These are phyloP conservation scores for Volucella zonaria DNA, from an alignment of 2,888 invertebrate genomes.

Conservation along the genomic window DNA sequence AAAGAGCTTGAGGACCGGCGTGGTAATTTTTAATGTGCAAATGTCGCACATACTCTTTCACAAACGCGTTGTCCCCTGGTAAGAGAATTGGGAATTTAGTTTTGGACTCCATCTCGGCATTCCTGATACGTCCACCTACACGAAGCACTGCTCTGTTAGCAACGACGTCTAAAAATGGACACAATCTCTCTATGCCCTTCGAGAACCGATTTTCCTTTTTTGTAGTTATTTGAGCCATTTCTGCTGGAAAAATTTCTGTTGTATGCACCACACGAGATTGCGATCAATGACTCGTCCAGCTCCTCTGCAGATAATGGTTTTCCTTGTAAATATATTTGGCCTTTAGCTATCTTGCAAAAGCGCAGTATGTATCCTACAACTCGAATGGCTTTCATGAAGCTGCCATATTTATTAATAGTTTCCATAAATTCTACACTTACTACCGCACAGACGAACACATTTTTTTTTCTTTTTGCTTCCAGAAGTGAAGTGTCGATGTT, in stretches of 20 bases:
- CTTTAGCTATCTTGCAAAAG: too few relatives aligned
- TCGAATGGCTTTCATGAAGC: too few relatives aligned
- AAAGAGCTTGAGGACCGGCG: constrained; percentile 53
- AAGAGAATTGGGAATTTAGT: constrained; percentile 22
- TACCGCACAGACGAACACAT: too few relatives aligned
- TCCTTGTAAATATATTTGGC: too few relatives aligned
- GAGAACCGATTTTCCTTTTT: too few relatives aligned
- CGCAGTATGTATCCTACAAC: too few relatives aligned
- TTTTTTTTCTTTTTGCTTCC: constrained; percentile 22
- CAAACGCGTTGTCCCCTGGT: constrained; percentile 18
- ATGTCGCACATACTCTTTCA: constrained; percentile 16
- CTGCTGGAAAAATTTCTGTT: constrained; percentile 22
- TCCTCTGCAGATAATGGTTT: constrained; percentile 27
- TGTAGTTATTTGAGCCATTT: too few relatives aligned
- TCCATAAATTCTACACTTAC: constrained; percentile 17
- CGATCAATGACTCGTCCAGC: constrained; percentile 1
- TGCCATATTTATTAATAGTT: background rate
- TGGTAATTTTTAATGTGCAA: constrained; percentile 42
- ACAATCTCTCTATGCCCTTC: constrained; percentile 8
- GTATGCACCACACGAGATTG: constrained; percentile 32
- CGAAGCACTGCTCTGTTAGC: too few relatives aligned
- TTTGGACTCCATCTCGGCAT: too few relatives aligned
- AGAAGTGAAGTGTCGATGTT: background rate
- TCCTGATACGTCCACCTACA: too few relatives aligned
- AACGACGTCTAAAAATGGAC: too few relatives aligned